Evolutionary conservation across 2,797 vertebrate species (phyloP), one percentile per base, ranked within the genome.

Genomic region (Syndactyla subalaris): DNA sequence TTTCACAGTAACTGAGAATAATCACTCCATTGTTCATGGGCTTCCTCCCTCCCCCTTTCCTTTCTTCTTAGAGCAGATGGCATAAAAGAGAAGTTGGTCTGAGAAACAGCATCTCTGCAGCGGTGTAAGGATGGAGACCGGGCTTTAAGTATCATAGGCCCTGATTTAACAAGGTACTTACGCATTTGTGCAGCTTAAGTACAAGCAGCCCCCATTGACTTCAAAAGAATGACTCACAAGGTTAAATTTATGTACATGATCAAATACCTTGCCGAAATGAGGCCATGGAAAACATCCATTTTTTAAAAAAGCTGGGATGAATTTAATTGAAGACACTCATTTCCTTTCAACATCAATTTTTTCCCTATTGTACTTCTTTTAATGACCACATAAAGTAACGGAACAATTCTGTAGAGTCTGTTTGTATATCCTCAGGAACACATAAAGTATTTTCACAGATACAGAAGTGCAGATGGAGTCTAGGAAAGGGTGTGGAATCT

Each of bases 181-280:
- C 0, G 10, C 48, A 74, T 79, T 92, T 82, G 68, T 87, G 77
- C 1, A 38, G 71, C 84, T 95, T 46, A 89, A 85, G 95, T 88
- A 92, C 85, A 82, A 65, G 88, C 57, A 90, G 90, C 81, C 61
- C 57, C 95, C 21, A 13, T 5, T 88, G 88, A 95, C 92, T 94
- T 96, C 93, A 95, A 93, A 90, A 90, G 95, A 95, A 94, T 96
- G 94, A 95, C 91, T 97, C 95, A 96, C 63, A 90, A 92, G 80
- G 85, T 94, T 96, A 90, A 94, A 94, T 92, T 94, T 95, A 96
- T 92, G 85, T 80, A 92, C 83, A 90, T 95, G 89, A 94, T 92
- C 94, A 96, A 94, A 95, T 89, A 90, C 83, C 38, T 93, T 76
- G 67, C 80, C 90, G 85, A 92, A 97, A 95, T 77, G 77, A 95